Conservation (phyloP, 2,888 invertebrate genomes). For the Trichopria drosophilae region DNA sequence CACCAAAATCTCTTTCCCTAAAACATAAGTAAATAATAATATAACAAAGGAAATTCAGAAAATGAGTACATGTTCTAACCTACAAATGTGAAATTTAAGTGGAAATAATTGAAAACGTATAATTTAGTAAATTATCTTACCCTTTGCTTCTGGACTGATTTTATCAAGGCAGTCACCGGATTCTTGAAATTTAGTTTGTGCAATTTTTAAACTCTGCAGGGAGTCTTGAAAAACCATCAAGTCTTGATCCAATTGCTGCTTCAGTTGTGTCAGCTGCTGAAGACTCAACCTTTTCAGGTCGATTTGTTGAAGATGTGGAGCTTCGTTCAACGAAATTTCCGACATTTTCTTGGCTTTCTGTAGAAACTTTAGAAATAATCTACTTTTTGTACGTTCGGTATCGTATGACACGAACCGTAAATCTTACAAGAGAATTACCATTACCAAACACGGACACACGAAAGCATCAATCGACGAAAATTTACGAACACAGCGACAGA, state of each 20-base stretch:
- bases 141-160: slow-evolving; percentile 74
- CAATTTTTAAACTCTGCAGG: slow-evolving; percentile 83
- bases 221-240: slow-evolving; percentile 88
- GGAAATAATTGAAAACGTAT: slow-evolving; percentile 3
- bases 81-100: neutral
- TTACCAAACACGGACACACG: too few species aligned
- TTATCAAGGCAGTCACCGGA: slow-evolving; percentile 84
- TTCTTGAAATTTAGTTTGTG: slow-evolving; percentile 86
- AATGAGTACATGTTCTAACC: slow-evolving; percentile 7
- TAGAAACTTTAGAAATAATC: too few species aligned
- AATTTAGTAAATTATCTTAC: slow-evolving; percentile 47
- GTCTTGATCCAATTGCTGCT: slow-evolving; percentile 90
- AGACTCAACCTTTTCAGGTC: slow-evolving; percentile 80
- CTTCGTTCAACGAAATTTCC: slow-evolving; percentile 65
- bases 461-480: too few species aligned
- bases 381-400: too few species aligned
- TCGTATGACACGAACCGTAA: too few species aligned
- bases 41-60: slow-evolving; percentile 1
- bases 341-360: slow-evolving; percentile 55
- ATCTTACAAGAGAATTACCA: too few species aligned
- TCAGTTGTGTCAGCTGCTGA: slow-evolving; percentile 80
- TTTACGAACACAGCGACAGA: too few species aligned
- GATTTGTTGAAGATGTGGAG: slow-evolving; percentile 73
- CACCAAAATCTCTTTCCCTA: slow-evolving; percentile 78
- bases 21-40: slow-evolving; percentile 19